phyloP scores from a whole-genome alignment of 2,888 invertebrate genomes.

The Fissipunctia ypsillon region DNA sequence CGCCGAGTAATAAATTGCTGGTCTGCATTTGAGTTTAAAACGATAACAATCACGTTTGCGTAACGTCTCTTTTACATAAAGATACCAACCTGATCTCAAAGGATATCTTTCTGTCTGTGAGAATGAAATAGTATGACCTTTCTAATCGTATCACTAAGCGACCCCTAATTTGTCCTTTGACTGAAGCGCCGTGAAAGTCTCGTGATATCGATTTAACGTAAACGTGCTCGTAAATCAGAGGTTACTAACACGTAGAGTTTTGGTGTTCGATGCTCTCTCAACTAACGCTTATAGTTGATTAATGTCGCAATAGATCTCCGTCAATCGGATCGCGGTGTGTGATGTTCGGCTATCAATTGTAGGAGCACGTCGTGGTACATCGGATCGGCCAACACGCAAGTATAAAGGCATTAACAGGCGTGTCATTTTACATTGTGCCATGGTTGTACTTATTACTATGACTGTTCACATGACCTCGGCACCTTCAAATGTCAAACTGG shows the following conservation, averaged over 20 bases:
- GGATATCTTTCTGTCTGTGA: slow-evolving; percentile 56
- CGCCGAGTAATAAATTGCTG: slow-evolving; percentile 76
- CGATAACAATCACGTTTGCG: slow-evolving; percentile 47
- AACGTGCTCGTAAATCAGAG: slow-evolving; percentile 63
- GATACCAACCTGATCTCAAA: slow-evolving; percentile 43
- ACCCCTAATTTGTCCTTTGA: slow-evolving; percentile 59
- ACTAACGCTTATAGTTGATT: slow-evolving; percentile 74
- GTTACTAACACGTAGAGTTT: slow-evolving; percentile 54
- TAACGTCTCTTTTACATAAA: slow-evolving; percentile 45
- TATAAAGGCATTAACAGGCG: slow-evolving; percentile 62
- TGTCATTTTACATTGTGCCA: slow-evolving; percentile 61
- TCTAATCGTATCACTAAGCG: slow-evolving; percentile 59
- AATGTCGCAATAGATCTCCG: slow-evolving; percentile 78
- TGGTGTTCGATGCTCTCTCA: slow-evolving; percentile 57
- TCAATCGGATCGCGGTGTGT: slow-evolving; percentile 72
- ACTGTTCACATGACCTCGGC: slow-evolving; percentile 66
- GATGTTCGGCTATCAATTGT: slow-evolving; percentile 75
- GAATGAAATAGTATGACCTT: slow-evolving; percentile 45
- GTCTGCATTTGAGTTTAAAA: slow-evolving; percentile 68
- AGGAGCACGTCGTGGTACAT: slow-evolving; percentile 64
- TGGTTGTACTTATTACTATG: slow-evolving; percentile 63
- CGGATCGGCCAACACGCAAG: slow-evolving; percentile 67
- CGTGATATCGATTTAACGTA: slow-evolving; percentile 63
- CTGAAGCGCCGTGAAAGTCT: slow-evolving; percentile 62
- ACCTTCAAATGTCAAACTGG: slow-evolving; percentile 47